phyloP scores from a whole-genome alignment of 2,113 vertebrate genomes.

The Struthidea cinerea region DNA sequence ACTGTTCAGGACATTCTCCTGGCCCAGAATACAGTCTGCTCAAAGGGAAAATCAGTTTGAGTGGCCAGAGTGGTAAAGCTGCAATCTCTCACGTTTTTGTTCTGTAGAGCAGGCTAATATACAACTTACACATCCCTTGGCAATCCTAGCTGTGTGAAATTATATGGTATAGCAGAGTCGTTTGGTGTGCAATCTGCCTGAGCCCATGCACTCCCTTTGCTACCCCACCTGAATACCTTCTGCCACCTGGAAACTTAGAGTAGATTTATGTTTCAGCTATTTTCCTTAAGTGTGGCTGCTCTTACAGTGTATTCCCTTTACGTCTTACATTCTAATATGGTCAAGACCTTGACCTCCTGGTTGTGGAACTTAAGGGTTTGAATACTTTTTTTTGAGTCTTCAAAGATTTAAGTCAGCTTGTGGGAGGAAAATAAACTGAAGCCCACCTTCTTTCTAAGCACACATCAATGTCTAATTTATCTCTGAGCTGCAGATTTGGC shows the following conservation, averaged over 20 bases:
- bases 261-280: background rate
- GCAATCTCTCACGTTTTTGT: background rate
- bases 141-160: background rate
- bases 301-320: background rate
- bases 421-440: background rate
- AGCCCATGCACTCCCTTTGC: background rate
- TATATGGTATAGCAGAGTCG: background rate
- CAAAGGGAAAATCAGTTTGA: background rate
- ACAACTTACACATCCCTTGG: background rate
- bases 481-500: background rate
- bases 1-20: background rate
- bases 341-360: background rate
- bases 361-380: background rate
- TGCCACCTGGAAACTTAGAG: background rate
- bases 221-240: background rate
- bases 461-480: background rate
- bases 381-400: background rate
- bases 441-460: background rate
- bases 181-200: background rate
- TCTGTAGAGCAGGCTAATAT: background rate
- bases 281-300: background rate
- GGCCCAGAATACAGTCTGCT: background rate
- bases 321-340: background rate
- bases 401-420: background rate
- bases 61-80: background rate